Percentiles rank a stretch among this genome's conserved stretches.
Evolutionary conservation across 2,113 vertebrate genomes (phyloP).

Genomic region (Corynorhinus townsendii): DNA sequence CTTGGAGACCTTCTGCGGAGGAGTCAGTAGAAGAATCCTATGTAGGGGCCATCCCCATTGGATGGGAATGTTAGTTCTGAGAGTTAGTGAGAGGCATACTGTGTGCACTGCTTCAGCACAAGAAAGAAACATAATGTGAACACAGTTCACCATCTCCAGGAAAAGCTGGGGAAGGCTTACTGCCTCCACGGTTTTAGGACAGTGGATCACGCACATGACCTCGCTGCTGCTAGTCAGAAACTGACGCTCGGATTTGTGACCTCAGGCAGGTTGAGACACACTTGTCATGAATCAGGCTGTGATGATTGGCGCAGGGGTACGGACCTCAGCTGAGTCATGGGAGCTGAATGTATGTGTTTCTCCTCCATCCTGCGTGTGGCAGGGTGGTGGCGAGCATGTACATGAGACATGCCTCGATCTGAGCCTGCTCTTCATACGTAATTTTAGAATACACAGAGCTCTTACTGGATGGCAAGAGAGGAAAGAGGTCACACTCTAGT

Average conservation of each 20-base stretch:
- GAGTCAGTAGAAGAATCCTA: neutral
- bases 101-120: neutral
- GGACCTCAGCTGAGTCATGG: slow-evolving; percentile 71
- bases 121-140: neutral
- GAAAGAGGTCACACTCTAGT: fast-evolving
- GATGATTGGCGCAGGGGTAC: slow-evolving; percentile 71
- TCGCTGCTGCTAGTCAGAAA: neutral
- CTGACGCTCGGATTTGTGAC: neutral
- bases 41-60: neutral
- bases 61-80: neutral
- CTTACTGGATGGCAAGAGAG: neutral
- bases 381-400: slow-evolving; percentile 16
- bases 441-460: neutral
- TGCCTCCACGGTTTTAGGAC: neutral
- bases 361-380: slow-evolving; percentile 59
- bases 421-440: slow-evolving; percentile 50
- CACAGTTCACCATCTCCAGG: neutral
- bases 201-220: no score
- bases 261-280: neutral
- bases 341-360: slow-evolving; percentile 65
- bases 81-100: neutral
- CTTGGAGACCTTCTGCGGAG: neutral
- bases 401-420: slow-evolving; percentile 69
- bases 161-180: neutral
- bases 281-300: slow-evolving; percentile 33